Evolutionary conservation across 1,140 invertebrate genomes (phyloP), one percentile per base, ranked within the genome.

Genomic region (Pogonus chalceus): DNA sequence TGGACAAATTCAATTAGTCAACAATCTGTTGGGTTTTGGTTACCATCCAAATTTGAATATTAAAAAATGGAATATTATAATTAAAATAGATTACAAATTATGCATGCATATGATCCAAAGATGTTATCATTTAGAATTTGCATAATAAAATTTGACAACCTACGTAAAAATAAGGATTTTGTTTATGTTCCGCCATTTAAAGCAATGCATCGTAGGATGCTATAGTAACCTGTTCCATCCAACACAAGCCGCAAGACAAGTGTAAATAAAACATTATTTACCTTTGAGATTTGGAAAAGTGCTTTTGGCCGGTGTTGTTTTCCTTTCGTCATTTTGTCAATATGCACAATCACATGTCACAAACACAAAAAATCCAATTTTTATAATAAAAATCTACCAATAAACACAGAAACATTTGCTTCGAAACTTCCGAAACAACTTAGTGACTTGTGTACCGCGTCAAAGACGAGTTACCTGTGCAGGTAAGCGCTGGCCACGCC

Each of bases 201-300:
- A 43, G 26, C 43, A 46, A 20, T 46, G 9, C 20, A 1, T 10
- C 14, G 23, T 23, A 12, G 21, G 47, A 20, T 49, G 47, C 23
- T 18, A 49, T 49, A 23, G 23, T 22, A 49, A 49, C 47, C 20
- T 23, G 23, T 22, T 18, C 20, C 47, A 23, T 22, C 14, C 12
- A 49, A 16, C 20, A 10, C 1, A 46, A 35, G 16, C 16, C 43
- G 23, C 26, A 18, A 31, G 23, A 18, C 26, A 12, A 23, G 26
- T 35, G 16, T 14, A 47, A 35, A 18, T 23, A 21, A 12, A 47
- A 50, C 43, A 35, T 51, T 58, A 51, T 43, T 65, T 74, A 80
- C 78, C 76, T 79, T 80, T 23, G 76, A 71, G 50, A 80, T 73
- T 64, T 80, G 78, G 59, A 77, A 79, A 48, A 79, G 70, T 18